Evolutionary conservation across 2,888 invertebrate genomes (phyloP), one percentile per base, ranked within the genome.

Genomic region (Rotaria socialis): DNA sequence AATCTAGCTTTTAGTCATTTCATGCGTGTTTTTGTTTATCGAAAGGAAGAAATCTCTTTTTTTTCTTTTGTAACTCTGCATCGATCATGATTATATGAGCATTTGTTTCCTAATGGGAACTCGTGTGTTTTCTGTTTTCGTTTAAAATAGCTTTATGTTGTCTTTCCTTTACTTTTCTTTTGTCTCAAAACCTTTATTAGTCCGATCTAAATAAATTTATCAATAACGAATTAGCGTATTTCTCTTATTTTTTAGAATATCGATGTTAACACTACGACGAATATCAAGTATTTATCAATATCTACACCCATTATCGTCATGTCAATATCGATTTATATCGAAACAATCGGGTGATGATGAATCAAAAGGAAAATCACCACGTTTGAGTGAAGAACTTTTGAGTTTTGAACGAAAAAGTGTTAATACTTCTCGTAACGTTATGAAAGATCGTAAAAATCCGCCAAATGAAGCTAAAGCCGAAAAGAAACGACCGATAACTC

Each of bases 301-400:
- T 67, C 2, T 35, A 35, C 19, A 67, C 35, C 67, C 67, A 5
- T 35, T 67, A 35, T 16, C 67, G 35, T 67, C 67, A 19, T 41
- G 35, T 67, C 67, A 67, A 67, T 67, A 67, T 67, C 67, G 67
- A 67, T 67, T 67, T 19, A 35, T 19, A 67, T 67, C 67, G 19
- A 35, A 35, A 27, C n/a, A 60, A 60, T 60, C 58, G 14, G 4
- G 4, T 5, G 67, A 35, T 19, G 67, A 67, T 67, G 67, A 67
- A 27, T 67, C 35, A 19, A 27, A 67, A 35, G 16, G 4, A 19
- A 67, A 35, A 22, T 56, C 56, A 14, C 1, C 35, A 16, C 35
- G 14, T 67, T 67, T 35, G 2, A 67, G 14, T 67, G 67, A 67
- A 67, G 67, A 67, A 56, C 56, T 56, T 56, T 56, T 56, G 24